Base-by-base conservation (phyloP, 2,797 vertebrate species). In the Tachyglossus aculeatus region DNA sequence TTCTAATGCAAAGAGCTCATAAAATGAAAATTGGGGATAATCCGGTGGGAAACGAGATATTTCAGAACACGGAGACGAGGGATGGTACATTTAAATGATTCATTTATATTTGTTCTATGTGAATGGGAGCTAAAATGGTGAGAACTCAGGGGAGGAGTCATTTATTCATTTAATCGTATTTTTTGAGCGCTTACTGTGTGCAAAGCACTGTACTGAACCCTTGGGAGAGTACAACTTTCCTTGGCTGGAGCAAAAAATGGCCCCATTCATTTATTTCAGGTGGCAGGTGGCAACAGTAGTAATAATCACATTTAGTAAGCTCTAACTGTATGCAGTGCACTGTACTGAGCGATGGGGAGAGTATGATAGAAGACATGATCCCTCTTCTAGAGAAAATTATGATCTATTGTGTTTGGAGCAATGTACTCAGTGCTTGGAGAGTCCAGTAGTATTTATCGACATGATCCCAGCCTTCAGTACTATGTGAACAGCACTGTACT, bases 71-170 rank as follows among this genome's bases (percentile, higher is more conserved):
- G 25, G 37, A 57, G 16, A 27, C 67, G 62, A 77, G 47, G 37
- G 71, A 78, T 38, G 32, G 12, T 39, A 8, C 50, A 57, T 84
- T 77, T 52, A 67, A 82, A 73, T 67, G 3, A 58, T 78, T 64
- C 5, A 34, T 76, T 75, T 37, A 6, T 70, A 67, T 52, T 60
- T 18, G 2, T 61, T 56, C 71, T 41, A 67, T 72, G 58, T 21
- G 14, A 63, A 72, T 53, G 27, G 40, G 75, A 75, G 80, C 69
- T 34, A 84, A 79, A 71, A 40, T 1, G 5, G 38, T 7, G 21
- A 66, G n/a, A 78, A 74, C 7, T 57, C 22, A 64, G 84, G 77
- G 22, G 13, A 7, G 58, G 68, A 71, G n/a, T n/a, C n/a, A n/a
- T n/a, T n/a, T n/a, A n/a, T n/a, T n/a, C n/a, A n/a, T n/a, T n/a